phyloP scores from a whole-genome alignment of 2,888 invertebrate genomes.

The Campaea margaritaria region DNA sequence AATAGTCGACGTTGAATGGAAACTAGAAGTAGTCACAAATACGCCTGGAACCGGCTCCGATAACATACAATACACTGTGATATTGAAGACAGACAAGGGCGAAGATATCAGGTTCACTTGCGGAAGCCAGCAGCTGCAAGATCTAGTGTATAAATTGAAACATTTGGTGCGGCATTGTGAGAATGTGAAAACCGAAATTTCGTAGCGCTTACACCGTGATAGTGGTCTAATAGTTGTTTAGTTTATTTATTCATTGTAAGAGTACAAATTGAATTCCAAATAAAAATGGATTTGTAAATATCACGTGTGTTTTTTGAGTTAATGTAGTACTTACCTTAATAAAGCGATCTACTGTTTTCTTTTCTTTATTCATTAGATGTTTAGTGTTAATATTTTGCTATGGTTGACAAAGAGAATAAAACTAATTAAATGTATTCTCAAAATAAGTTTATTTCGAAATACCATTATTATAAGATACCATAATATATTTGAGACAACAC shows the following conservation, averaged over 20 bases:
- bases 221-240: conserved; percentile 5
- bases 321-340: no score
- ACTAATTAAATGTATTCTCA: conserved; percentile 57
- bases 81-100: conserved; percentile 70
- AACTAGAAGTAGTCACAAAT: conserved; percentile 82
- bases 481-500: conserved; percentile 61
- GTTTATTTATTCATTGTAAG: conserved; percentile 26
- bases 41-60: conserved; percentile 72
- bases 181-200: conserved; percentile 73
- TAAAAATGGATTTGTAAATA: conserved; percentile 16
- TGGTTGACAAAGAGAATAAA: conserved; percentile 14
- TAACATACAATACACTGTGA: conserved; percentile 75
- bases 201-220: conserved; percentile 46
- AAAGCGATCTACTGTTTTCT: no score
- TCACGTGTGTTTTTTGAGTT: neutral
- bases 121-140: conserved; percentile 87
- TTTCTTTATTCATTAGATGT: no score
- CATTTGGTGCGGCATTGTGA: conserved; percentile 87
- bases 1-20: conserved; percentile 86
- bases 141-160: conserved; percentile 88
- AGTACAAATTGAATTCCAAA: conserved; percentile 9
- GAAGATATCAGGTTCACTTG: conserved; percentile 86
- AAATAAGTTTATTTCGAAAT: conserved; percentile 80
- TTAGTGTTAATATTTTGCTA: no score
- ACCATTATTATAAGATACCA: conserved; percentile 60